Percentiles rank a stretch among this genome's conserved stretches.
Conservation (phyloP, 2,113 vertebrate species). For the Onychorhynchus coronatus region DNA sequence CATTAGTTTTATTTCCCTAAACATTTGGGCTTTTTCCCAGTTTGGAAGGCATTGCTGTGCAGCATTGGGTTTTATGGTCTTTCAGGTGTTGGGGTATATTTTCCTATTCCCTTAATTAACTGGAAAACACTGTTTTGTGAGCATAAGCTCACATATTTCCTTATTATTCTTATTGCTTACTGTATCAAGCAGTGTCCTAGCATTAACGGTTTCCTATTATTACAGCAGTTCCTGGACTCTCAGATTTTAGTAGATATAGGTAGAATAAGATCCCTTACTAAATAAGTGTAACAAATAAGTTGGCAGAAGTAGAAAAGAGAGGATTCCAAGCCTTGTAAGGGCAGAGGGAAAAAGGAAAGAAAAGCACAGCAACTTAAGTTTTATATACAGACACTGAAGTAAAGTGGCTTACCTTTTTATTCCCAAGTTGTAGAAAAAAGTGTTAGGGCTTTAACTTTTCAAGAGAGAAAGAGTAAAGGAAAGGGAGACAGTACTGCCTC, state of each 20-base stretch:
- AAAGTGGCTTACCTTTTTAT: not conserved
- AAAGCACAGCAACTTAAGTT: not conserved
- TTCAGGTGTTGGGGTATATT: not conserved
- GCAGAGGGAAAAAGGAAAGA: not conserved
- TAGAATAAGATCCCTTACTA: not conserved
- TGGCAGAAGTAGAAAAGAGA: not conserved
- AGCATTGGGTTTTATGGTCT: not conserved
- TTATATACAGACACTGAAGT: not conserved
- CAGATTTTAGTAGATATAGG: not conserved
- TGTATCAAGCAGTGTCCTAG: not conserved
- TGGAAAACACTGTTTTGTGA: not conserved
- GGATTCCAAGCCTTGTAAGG: not conserved
- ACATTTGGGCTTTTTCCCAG: rapidly evolving
- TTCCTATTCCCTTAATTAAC: not conserved
- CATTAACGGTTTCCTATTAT: not conserved
- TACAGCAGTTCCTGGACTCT: not conserved
- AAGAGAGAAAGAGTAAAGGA: not conserved
- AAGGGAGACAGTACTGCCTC: not conserved
- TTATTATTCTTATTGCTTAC: not conserved
- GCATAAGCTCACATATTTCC: not conserved
- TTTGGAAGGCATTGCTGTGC: not conserved
- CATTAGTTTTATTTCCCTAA: not conserved
- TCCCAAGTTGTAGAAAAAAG: not conserved
- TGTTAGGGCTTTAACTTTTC: not conserved
- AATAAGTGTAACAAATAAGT: not conserved